Percentiles rank a stretch among this genome's conserved stretches.
Evolutionary conservation across 35 echinoderm and acorn worm species (phyloP).

Genomic region (Diadema setosum): DNA sequence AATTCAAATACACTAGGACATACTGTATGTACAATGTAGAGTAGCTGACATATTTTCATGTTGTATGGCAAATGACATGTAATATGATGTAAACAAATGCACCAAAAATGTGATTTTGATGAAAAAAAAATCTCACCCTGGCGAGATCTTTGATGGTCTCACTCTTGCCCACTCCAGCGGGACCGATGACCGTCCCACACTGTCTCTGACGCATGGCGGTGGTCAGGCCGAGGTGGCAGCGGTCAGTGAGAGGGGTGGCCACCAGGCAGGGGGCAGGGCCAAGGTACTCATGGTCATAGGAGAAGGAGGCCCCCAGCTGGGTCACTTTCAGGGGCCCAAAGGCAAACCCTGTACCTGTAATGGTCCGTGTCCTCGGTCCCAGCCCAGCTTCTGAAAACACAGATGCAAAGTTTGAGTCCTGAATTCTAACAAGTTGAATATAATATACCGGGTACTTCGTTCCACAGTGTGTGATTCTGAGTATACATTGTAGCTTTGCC

Average conservation of each 20-base stretch:
- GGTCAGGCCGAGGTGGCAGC: constrained; percentile 78
- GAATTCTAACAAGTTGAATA: too few relatives aligned
- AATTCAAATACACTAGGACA: too few relatives aligned
- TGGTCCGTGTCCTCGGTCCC: background rate
- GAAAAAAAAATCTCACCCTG: too few relatives aligned
- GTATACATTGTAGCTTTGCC: too few relatives aligned
- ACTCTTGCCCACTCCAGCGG: constrained; percentile 55
- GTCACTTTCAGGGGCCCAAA: constrained; percentile 53
- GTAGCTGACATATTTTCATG: background rate
- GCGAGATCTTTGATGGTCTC: constrained; percentile 73
- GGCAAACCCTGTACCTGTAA: background rate
- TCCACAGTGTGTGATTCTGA: too few relatives aligned
- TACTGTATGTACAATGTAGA: background rate
- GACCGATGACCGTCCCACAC: constrained; percentile 82
- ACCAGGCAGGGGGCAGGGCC: constrained; percentile 54
- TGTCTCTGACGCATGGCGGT: constrained; percentile 64
- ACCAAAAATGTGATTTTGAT: too few relatives aligned
- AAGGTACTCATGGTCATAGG: constrained; percentile 84
- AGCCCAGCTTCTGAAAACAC: background rate
- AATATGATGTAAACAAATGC: too few relatives aligned
- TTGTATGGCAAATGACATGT: background rate
- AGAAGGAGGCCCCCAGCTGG: constrained; percentile 76
- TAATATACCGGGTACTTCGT: too few relatives aligned
- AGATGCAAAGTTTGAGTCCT: too few relatives aligned
- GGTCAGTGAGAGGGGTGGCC: constrained; percentile 79